Conservation (phyloP, 2,797 vertebrate genomes). For the Apogon talboti region DNA sequence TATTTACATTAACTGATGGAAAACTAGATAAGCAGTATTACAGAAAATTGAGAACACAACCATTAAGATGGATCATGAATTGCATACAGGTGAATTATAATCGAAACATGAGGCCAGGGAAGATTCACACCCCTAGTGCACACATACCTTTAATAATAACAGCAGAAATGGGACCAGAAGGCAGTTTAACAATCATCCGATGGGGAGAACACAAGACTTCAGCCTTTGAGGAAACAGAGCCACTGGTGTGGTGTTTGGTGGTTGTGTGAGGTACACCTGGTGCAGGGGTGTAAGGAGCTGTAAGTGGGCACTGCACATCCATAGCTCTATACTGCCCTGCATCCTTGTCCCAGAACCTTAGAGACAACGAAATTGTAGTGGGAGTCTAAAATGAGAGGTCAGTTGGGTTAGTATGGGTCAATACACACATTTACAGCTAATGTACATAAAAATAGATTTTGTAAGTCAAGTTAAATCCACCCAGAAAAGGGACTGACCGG, state of each 20-base stretch:
- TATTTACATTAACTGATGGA: too few species aligned
- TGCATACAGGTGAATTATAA: too few species aligned
- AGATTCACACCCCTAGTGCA: not conserved
- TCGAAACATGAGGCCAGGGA: too few species aligned
- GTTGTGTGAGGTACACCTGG: slow-evolving; percentile 6
- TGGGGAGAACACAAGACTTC: slow-evolving; percentile 72
- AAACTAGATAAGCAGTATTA: too few species aligned
- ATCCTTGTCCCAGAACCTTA: slow-evolving; percentile 76
- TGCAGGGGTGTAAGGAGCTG: slow-evolving; percentile 11
- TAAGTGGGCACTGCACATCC: slow-evolving; percentile 72
- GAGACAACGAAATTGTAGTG: slow-evolving; percentile 57
- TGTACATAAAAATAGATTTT: slow-evolving; percentile 37
- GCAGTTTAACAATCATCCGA: slow-evolving; percentile 77
- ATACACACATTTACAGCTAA: slow-evolving; percentile 7
- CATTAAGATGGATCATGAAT: too few species aligned
- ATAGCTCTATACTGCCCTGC: slow-evolving; percentile 51
- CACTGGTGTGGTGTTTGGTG: not conserved
- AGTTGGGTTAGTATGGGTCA: slow-evolving; percentile 28
- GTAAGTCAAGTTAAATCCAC: slow-evolving; percentile 8
- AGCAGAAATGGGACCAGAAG: slow-evolving; percentile 71
- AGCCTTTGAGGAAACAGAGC: slow-evolving; percentile 21
- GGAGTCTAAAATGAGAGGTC: slow-evolving; percentile 60
- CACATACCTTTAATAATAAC: slow-evolving; percentile 75
- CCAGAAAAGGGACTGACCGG: slow-evolving; percentile 14
- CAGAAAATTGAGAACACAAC: too few species aligned